Conservation (phyloP, 2,888 invertebrate species). For the Ariolimax columbianus region DNA sequence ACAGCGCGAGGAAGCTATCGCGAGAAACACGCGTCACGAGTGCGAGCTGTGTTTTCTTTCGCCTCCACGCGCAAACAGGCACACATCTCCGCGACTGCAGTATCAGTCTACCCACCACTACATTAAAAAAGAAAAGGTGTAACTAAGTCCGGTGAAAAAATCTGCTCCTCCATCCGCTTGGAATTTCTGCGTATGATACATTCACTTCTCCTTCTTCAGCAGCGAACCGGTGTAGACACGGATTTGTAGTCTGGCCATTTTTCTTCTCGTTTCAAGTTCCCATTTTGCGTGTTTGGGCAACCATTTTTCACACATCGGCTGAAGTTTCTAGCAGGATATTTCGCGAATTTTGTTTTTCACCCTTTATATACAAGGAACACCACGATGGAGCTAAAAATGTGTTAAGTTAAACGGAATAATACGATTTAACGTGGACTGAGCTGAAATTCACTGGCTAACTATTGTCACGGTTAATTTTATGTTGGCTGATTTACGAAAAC, state of each 20-base stretch:
- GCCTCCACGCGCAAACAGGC: neutral
- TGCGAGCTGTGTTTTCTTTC: neutral
- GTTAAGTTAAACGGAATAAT: neutral
- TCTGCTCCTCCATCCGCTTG: neutral
- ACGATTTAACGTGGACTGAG: too few relatives aligned
- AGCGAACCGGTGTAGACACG: neutral
- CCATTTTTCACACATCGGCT: too few relatives aligned
- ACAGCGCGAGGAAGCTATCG: neutral
- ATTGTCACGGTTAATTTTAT: too few relatives aligned
- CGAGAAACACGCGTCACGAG: neutral
- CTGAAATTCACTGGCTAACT: too few relatives aligned
- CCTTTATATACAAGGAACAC: neutral
- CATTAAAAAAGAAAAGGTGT: neutral
- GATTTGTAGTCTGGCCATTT: neutral
- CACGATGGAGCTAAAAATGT: neutral
- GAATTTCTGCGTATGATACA: neutral
- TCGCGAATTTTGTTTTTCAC: too few relatives aligned
- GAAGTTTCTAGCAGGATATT: neutral
- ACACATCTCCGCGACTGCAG: neutral
- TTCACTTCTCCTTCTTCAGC: too few relatives aligned
- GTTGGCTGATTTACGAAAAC: too few relatives aligned
- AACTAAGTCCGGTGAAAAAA: neutral
- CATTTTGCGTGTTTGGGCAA: too few relatives aligned
- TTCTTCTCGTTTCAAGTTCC: neutral
- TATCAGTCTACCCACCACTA: neutral